Evolutionary conservation across 2,113 vertebrate species (phyloP).

Genomic region (Toxotes jaculatrix): DNA sequence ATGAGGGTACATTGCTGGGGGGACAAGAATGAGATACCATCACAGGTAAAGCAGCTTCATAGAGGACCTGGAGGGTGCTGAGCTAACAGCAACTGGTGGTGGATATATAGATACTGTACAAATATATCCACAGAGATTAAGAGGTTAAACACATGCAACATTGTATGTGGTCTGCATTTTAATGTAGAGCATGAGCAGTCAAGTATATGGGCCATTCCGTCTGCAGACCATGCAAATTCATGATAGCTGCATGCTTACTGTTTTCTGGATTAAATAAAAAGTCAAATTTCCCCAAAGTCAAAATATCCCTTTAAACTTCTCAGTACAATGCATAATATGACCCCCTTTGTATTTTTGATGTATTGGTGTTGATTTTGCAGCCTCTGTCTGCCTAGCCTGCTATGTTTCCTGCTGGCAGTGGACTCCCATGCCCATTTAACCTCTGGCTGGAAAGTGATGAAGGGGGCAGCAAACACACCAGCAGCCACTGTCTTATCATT

Average conservation of each 20-base stretch:
- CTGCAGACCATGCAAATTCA: not conserved
- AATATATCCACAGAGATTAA: slow-evolving; percentile 21
- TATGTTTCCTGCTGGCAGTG: slow-evolving; percentile 20
- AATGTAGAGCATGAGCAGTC: not conserved
- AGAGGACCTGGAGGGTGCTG: not conserved
- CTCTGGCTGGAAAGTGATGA: slow-evolving; percentile 33
- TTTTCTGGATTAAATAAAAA: not conserved
- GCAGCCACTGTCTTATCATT: slow-evolving; percentile 58
- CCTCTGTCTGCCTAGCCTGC: not conserved
- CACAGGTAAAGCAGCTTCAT: not conserved
- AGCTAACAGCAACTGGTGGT: not conserved
- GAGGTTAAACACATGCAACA: not conserved
- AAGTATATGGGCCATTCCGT: not conserved
- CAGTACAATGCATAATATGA: not conserved
- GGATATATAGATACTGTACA: not conserved
- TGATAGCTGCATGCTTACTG: not conserved
- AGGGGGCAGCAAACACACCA: slow-evolving; percentile 39
- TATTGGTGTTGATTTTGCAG: slow-evolving; percentile 16
- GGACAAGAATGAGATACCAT: not conserved
- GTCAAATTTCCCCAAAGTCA: not conserved
- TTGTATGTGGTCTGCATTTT: not conserved
- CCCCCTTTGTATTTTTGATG: not conserved
- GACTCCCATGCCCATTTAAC: slow-evolving; percentile 43
- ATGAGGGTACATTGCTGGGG: not conserved
- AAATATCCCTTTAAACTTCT: not conserved